Evolutionary conservation across 1,140 invertebrate genomes (phyloP).

Genomic region (Drosophila ironensis): DNA sequence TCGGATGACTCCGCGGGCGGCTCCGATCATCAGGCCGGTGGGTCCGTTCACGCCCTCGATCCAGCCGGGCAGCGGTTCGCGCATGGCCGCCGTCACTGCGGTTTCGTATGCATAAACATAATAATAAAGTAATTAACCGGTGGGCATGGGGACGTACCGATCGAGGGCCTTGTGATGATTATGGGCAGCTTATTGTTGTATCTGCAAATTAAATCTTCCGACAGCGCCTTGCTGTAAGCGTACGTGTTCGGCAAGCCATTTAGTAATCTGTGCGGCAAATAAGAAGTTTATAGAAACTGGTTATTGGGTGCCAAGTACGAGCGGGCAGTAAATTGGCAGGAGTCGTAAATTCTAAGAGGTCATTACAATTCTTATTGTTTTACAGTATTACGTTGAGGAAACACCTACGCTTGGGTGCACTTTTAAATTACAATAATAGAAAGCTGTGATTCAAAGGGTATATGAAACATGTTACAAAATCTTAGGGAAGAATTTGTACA

Average conservation of each 20-base stretch:
- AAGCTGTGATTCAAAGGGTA: too few relatives aligned
- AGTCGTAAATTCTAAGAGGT: neutral
- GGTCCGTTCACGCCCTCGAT: slow-evolving; percentile 97
- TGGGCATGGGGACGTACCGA: slow-evolving; percentile 84
- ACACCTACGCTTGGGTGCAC: too few relatives aligned
- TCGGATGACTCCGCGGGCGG: slow-evolving; percentile 91
- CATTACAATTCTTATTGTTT: neutral
- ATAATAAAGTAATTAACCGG: slow-evolving; percentile 36
- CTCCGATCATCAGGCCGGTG: slow-evolving; percentile 89
- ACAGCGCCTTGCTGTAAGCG: slow-evolving; percentile 89
- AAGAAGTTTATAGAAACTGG: slow-evolving; percentile 33
- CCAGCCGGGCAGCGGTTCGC: slow-evolving; percentile 92
- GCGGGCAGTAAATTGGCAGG: too few relatives aligned
- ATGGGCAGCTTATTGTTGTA: slow-evolving; percentile 85
- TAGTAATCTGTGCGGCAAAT: slow-evolving; percentile 85
- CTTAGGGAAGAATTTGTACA: too few relatives aligned
- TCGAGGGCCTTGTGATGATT: slow-evolving; percentile 88
- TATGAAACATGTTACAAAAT: too few relatives aligned
- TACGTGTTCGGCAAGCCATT: slow-evolving; percentile 90
- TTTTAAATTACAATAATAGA: too few relatives aligned
- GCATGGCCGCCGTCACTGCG: slow-evolving; percentile 86
- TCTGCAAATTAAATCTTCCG: slow-evolving; percentile 87
- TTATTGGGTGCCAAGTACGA: slow-evolving; percentile 8
- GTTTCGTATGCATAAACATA: too few relatives aligned
- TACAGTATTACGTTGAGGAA: too few relatives aligned